phyloP scores from a whole-genome alignment of 2,113 vertebrate species.

The Todiramphus saurophagus region DNA sequence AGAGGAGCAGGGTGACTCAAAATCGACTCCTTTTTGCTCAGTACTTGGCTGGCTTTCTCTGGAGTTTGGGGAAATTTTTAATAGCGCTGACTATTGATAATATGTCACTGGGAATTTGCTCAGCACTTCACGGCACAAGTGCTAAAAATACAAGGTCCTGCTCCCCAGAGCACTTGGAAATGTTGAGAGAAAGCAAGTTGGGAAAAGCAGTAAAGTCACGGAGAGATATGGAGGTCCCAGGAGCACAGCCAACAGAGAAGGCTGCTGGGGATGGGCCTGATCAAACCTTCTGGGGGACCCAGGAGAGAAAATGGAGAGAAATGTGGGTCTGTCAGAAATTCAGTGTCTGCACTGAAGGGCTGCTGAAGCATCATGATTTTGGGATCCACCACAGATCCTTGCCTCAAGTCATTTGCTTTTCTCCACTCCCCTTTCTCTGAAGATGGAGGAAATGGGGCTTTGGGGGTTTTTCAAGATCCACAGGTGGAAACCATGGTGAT shows the following conservation, averaged over 20 bases:
- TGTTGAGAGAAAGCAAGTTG: not conserved
- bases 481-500: accelerated
- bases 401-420: not conserved
- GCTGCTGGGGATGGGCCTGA: not conserved
- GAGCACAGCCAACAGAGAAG: not conserved
- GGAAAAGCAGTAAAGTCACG: not conserved
- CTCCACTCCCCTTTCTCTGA: not conserved
- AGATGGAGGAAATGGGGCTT: not conserved
- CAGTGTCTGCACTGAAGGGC: not conserved
- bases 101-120: conserved; percentile 43
- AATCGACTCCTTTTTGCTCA: not conserved
- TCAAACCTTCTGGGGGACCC: not conserved
- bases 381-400: not conserved
- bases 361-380: accelerated
- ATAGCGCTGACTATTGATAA: conserved; percentile 21
- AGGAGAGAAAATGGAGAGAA: not conserved
- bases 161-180: not conserved
- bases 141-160: not conserved
- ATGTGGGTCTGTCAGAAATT: not conserved
- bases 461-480: not conserved
- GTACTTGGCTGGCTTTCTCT: not conserved
- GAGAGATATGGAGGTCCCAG: not conserved
- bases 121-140: accelerated
- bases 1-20: not conserved
- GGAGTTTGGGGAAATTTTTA: conserved; percentile 40